Percentiles rank a stretch among this genome's conserved stretches.
Conservation (phyloP, 1,140 invertebrate species). For the Lepidurus apus region DNA sequence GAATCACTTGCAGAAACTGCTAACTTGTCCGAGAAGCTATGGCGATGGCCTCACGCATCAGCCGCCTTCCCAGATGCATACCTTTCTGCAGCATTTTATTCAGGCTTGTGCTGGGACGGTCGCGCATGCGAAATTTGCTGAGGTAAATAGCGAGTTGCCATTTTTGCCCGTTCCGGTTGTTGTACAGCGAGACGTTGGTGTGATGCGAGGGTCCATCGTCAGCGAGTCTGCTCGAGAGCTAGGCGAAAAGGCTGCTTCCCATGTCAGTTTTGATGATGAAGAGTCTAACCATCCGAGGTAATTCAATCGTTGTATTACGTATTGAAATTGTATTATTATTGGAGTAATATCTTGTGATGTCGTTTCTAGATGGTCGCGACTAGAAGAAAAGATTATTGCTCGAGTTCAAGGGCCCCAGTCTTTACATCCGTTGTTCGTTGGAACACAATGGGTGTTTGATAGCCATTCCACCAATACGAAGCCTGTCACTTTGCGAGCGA, state of each 20-base stretch:
- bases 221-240: slow-evolving; percentile 46
- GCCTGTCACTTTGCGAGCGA: slow-evolving; percentile 33
- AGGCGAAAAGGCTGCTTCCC: slow-evolving; percentile 44
- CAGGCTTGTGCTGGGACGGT: slow-evolving; percentile 53
- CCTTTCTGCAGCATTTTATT: slow-evolving; percentile 83
- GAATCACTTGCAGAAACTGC: slow-evolving; percentile 68
- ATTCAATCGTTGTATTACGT: slow-evolving; percentile 24
- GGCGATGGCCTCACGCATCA: slow-evolving; percentile 48
- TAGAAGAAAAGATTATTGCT: slow-evolving; percentile 41
- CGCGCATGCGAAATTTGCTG: slow-evolving; percentile 48
- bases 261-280: slow-evolving; percentile 44
- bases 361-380: slow-evolving; percentile 43
- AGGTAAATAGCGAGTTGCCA: slow-evolving; percentile 51
- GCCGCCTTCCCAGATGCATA: slow-evolving; percentile 67
- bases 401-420: slow-evolving; percentile 26
- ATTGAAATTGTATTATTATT: slow-evolving; percentile 36
- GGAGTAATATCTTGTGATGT: slow-evolving; percentile 34
- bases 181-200: slow-evolving; percentile 58
- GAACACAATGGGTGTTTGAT: slow-evolving; percentile 55
- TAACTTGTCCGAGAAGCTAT: slow-evolving; percentile 62
- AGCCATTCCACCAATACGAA: slow-evolving; percentile 44
- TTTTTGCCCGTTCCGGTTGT: slow-evolving; percentile 62
- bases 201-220: slow-evolving; percentile 51
- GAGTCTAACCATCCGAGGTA: slow-evolving; percentile 37
- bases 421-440: slow-evolving; percentile 40